These are phyloP conservation scores for Xiphorhynchus erythropygius DNA, from an alignment of 2,797 vertebrate genomes.

Conservation along the genomic window DNA sequence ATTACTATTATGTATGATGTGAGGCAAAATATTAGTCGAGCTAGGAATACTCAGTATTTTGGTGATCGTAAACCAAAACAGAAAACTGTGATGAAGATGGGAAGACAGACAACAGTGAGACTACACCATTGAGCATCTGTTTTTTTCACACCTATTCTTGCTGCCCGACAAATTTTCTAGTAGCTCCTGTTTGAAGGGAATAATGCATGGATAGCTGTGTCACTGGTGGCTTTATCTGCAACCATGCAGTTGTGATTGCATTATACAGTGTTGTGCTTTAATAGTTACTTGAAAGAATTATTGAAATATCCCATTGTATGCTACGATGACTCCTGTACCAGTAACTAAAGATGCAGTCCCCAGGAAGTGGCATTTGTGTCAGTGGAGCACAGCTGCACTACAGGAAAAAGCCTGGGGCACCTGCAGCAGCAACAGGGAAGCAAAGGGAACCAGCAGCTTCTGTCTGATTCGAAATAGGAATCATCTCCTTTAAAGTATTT, in stretches of 20 bases:
- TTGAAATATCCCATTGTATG: conserved; percentile 40
- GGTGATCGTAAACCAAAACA: not conserved
- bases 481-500: not conserved
- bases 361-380: conserved; percentile 62
- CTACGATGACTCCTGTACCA: conserved; percentile 35
- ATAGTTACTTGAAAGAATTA: conserved; percentile 51
- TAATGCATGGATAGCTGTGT: not conserved
- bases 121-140: not conserved
- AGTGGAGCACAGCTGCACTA: conserved; percentile 59
- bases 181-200: not conserved
- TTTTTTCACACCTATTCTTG: not conserved
- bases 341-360: conserved; percentile 63
- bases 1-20: not conserved
- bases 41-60: not conserved
- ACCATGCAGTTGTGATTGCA: conserved; percentile 38
- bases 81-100: not conserved
- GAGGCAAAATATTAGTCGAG: not conserved
- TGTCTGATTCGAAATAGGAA: conserved; percentile 17
- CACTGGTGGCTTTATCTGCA: not conserved
- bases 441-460: conserved; percentile 41
- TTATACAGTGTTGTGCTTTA: conserved; percentile 44
- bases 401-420: conserved; percentile 60
- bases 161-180: not conserved
- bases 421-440: conserved; percentile 5
- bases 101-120: not conserved